Base-by-base conservation (phyloP, 2,113 vertebrate genomes). In the Sturnus vulgaris region DNA sequence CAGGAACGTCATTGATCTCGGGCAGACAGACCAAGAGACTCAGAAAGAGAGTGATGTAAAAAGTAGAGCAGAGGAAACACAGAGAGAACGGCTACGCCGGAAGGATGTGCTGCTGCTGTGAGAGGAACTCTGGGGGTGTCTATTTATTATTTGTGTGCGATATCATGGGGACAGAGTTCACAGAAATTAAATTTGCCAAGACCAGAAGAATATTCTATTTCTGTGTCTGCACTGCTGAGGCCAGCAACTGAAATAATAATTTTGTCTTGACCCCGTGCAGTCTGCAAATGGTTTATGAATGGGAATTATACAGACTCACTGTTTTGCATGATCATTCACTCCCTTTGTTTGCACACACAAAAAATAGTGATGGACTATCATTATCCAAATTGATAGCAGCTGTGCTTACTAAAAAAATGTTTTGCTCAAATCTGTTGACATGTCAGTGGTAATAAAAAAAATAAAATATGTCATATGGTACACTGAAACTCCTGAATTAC, bases 301-400 rank as follows among this genome's bases (percentile, higher is more conserved):
- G 88, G 92, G 92, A 96, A 95, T 96, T 93, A 93, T 82, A 94
- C n/a, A 84, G 90, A 82, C 81, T 94, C 70, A 72, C 72, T 87
- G 70, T 89, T 94, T 96, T 96, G 89, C 82, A 94, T 91, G 94
- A 95, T 76, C 81, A 96, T 88, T 88, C 76, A 57, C 71, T 96
- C 53, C 57, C 66, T 87, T 88, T 96, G 86, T 97, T 93, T 96
- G 88, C 85, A 82, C 63, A 91, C 70, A 95, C 86, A 93, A 97
- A 94, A 97, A 97, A 96, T 97, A 89, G 94, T 97, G 96, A 97
- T 77, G 96, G 97, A 96, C 96, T 97, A 91, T 98, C 97, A 97
- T 98, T 98, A 98, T 81, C 96, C 94, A 98, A 98, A 97, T 97
- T 98, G 97, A 96, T 96, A 98, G 96, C 97, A 98, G 98, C 97